These are phyloP conservation scores for Passer montanus DNA, from an alignment of 2,113 vertebrate species.

Conservation along the genomic window DNA sequence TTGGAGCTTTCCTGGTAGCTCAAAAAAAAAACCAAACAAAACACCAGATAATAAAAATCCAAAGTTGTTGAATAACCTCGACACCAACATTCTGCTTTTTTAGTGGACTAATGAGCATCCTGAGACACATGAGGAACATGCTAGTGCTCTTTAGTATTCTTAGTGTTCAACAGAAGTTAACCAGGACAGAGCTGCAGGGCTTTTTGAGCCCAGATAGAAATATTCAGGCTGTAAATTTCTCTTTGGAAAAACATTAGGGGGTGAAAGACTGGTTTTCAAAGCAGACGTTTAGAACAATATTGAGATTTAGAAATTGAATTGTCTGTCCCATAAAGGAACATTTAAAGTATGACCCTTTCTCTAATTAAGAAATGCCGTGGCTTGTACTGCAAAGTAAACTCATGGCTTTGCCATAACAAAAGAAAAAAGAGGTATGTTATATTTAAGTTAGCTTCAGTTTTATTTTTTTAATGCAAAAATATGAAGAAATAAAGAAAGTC, in stretches of 20 bases:
- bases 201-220: background rate
- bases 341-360: background rate
- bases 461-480: background rate
- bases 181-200: background rate
- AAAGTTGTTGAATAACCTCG: background rate
- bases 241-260: background rate
- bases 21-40: background rate
- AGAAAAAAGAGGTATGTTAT: background rate
- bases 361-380: background rate
- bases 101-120: background rate
- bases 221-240: background rate
- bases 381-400: background rate
- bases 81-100: background rate
- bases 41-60: background rate
- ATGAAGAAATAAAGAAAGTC: background rate
- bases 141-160: background rate
- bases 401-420: background rate
- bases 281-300: background rate
- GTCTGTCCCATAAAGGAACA: background rate
- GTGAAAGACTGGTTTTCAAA: background rate
- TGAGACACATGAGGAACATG: background rate
- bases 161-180: background rate
- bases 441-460: background rate
- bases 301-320: background rate
- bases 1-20: background rate